Evolutionary conservation across 2,113 vertebrate species (phyloP).

Genomic region (Toxotes jaculatrix): DNA sequence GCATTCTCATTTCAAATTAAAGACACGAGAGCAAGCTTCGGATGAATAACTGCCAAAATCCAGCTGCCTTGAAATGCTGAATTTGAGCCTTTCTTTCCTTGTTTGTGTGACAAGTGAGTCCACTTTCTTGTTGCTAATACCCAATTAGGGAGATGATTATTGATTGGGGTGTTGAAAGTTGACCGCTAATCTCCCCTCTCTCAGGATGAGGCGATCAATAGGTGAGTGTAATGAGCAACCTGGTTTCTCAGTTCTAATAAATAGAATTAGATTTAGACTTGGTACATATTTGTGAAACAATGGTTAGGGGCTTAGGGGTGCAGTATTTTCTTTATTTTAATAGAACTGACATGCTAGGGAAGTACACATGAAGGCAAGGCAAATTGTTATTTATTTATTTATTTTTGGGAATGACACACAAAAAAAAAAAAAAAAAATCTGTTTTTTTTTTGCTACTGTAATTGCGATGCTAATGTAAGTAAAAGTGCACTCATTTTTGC

Average conservation of each 20-base stretch:
- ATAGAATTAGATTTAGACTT: constrained; percentile 62
- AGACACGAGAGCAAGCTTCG: constrained; percentile 32
- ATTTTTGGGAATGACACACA: too few species aligned
- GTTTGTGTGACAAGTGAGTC: constrained; percentile 75
- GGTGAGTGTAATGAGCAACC: constrained; percentile 78
- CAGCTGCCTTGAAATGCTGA: constrained; percentile 21
- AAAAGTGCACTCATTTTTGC: not conserved
- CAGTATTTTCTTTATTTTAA: not conserved
- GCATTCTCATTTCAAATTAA: constrained; percentile 54
- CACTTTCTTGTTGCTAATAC: constrained; percentile 81
- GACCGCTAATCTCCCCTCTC: constrained; percentile 81
- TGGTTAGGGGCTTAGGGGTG: constrained; percentile 6
- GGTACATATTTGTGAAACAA: constrained; percentile 68
- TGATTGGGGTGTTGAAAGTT: constrained; percentile 82
- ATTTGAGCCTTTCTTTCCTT: constrained; percentile 65
- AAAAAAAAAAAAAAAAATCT: too few species aligned
- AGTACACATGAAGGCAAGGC: not conserved
- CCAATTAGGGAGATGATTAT: constrained; percentile 86
- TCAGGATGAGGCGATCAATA: constrained; percentile 73
- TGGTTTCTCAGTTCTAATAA: constrained; percentile 69
- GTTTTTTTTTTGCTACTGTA: too few species aligned
- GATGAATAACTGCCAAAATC: constrained; percentile 51
- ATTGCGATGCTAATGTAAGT: too few species aligned
- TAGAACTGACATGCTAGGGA: not conserved
- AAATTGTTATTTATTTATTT: not conserved